phyloP scores from a whole-genome alignment of 2,888 invertebrate genomes.

The Neoscelio sp. region DNA sequence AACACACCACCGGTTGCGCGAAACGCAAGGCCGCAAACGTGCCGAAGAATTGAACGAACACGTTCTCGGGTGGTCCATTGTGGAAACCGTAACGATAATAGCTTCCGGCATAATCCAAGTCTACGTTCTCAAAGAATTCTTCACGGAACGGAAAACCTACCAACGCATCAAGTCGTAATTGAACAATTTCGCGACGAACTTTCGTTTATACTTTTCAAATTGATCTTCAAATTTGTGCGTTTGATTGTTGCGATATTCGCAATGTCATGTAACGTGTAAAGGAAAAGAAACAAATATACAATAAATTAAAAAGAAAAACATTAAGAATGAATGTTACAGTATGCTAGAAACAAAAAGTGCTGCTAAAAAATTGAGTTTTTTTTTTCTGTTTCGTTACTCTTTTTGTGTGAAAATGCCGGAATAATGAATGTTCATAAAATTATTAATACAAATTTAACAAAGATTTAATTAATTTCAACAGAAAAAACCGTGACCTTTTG shows the following conservation, averaged over 20 bases:
- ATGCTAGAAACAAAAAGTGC: conserved; percentile 10
- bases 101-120: conserved; percentile 96
- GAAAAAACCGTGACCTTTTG: neutral
- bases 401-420: too few species aligned
- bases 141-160: conserved; percentile 84
- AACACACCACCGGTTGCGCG: conserved; percentile 97
- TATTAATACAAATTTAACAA: too few species aligned
- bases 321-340: conserved; percentile 21
- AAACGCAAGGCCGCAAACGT: conserved; percentile 96
- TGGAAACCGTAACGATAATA: conserved; percentile 89
- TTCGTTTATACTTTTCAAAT: conserved; percentile 11
- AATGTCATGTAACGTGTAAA: conserved; percentile 6
- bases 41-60: conserved; percentile 98
- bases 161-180: conserved; percentile 69
- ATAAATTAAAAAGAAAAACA: neutral
- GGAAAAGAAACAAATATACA: too few species aligned
- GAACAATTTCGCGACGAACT: neutral
- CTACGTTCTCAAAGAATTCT: conserved; percentile 95
- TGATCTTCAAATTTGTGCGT: neutral
- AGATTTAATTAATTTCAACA: conserved; percentile 3
- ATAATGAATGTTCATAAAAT: too few species aligned
- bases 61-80: conserved; percentile 96
- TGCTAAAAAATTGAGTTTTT: neutral
- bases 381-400: neutral
- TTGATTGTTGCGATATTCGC: conserved; percentile 45